phyloP scores from a whole-genome alignment of 2,888 invertebrate genomes.

The Linnaemya vulpina region DNA sequence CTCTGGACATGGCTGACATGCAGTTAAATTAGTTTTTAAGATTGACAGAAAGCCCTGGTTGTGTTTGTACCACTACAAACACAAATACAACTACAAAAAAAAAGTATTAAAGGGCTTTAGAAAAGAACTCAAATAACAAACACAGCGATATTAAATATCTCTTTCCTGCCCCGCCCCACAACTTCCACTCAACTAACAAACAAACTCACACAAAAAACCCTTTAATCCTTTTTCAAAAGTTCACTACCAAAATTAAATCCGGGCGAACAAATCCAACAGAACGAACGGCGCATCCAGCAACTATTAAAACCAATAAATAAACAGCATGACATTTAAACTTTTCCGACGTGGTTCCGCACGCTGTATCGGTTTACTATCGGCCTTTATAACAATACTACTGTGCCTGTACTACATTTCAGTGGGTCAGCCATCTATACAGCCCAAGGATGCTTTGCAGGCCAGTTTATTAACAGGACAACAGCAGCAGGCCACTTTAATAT shows the following conservation, averaged over 20 bases:
- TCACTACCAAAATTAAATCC: constrained; percentile 51
- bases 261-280: constrained; percentile 24
- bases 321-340: constrained; percentile 81
- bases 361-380: constrained; percentile 82
- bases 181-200: constrained; percentile 24
- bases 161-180: constrained; percentile 30
- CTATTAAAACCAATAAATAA: constrained; percentile 48
- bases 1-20: constrained; percentile 65
- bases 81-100: constrained; percentile 19
- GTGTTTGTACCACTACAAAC: constrained; percentile 29
- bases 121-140: background rate
- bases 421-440: constrained; percentile 79
- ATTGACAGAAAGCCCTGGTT: constrained; percentile 68
- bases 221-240: constrained; percentile 57
- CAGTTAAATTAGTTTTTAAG: constrained; percentile 69
- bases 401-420: constrained; percentile 83
- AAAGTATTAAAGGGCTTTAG: constrained; percentile 29
- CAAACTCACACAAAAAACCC: constrained; percentile 30
- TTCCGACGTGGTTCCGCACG: constrained; percentile 83
- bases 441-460: constrained; percentile 74
- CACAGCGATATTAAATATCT: constrained; percentile 53
- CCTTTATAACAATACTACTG: constrained; percentile 82
- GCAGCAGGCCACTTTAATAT: constrained; percentile 55
- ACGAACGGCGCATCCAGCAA: constrained; percentile 3
- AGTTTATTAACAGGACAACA: constrained; percentile 61